These are phyloP conservation scores for Pterocles burchelli DNA, from an alignment of 2,113 vertebrate genomes.

Conservation along the genomic window DNA sequence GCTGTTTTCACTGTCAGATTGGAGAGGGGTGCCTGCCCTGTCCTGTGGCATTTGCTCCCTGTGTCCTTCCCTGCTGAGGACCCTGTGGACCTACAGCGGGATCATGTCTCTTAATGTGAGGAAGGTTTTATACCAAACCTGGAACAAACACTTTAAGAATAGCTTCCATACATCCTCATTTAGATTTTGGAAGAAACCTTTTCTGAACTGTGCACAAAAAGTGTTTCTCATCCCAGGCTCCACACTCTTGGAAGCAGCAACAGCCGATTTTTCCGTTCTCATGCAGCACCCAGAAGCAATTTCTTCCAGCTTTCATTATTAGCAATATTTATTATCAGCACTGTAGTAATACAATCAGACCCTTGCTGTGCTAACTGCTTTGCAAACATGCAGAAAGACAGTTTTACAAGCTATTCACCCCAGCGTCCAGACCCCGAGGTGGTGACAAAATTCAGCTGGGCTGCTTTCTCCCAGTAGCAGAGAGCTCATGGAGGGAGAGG, in stretches of 20 bases:
- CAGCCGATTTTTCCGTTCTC: neutral
- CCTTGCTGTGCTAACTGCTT: neutral
- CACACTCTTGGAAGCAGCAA: neutral
- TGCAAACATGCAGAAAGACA: neutral
- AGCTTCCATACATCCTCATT: neutral
- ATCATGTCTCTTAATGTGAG: neutral
- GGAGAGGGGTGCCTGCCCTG: neutral
- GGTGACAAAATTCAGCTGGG: neutral
- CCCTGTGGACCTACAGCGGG: neutral
- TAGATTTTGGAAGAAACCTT: neutral
- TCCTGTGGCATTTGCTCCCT: neutral
- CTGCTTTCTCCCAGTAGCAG: neutral
- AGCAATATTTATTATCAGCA: neutral
- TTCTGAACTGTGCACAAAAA: neutral
- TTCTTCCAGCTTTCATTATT: conserved; percentile 2
- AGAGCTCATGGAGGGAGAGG: neutral
- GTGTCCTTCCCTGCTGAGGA: neutral
- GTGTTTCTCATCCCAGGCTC: neutral
- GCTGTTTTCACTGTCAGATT: neutral
- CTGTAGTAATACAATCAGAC: neutral
- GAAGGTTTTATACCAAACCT: neutral
- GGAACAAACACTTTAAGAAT: accelerated
- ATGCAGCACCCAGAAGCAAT: neutral
- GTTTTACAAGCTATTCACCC: neutral
- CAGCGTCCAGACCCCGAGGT: neutral